Evolutionary conservation across 2,797 vertebrate genomes (phyloP).

Genomic region (Siniperca undulata): DNA sequence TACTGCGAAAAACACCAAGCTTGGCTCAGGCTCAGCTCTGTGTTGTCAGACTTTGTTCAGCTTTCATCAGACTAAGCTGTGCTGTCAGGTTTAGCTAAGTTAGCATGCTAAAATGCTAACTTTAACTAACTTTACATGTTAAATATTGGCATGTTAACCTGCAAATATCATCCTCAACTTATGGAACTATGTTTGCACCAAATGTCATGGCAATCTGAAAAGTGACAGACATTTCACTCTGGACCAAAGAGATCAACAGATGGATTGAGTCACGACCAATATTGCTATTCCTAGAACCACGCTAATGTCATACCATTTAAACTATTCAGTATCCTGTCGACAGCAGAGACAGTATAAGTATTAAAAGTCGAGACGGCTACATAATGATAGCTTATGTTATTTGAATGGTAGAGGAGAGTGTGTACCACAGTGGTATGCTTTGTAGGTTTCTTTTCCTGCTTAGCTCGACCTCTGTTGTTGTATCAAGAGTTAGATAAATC

Average conservation of each 20-base stretch:
- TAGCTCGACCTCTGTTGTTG: background rate
- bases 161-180: background rate
- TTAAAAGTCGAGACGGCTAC: background rate
- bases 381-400: background rate
- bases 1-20: background rate
- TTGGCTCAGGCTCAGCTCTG: background rate
- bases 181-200: background rate
- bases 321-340: background rate
- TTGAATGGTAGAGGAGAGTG: background rate
- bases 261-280: background rate
- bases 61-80: background rate
- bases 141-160: background rate
- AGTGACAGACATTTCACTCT: background rate
- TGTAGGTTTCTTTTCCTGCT: background rate
- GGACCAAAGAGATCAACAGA: background rate
- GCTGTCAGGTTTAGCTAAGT: background rate
- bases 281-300: background rate
- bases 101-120: background rate
- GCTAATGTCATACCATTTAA: background rate
- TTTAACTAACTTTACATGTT: background rate
- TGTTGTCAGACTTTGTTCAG: background rate
- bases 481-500: slow-evolving; percentile 11
- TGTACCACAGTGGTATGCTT: background rate
- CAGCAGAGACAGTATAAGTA: accelerated
- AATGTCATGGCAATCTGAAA: background rate